Percentiles rank a stretch among this genome's conserved stretches.
These are phyloP conservation scores for Rhodeus uyekii DNA, from an alignment of 2,797 vertebrate species.

Conservation along the genomic window DNA sequence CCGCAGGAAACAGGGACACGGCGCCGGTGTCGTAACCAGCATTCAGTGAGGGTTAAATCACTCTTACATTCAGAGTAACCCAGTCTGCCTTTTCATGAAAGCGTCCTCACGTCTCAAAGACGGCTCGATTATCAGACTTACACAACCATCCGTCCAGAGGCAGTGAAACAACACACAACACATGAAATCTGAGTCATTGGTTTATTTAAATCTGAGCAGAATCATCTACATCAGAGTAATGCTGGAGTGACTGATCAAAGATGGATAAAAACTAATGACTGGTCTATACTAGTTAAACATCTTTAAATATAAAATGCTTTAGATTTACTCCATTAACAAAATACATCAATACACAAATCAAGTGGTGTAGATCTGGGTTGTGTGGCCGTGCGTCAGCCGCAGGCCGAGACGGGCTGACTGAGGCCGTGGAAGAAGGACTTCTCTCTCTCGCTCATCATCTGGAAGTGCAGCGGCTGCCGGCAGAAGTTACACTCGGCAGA, in stretches of 20 bases:
- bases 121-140: too few relatives aligned
- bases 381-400: neutral
- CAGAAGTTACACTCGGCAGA: slow-evolving; percentile 94
- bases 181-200: neutral
- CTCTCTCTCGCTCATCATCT: slow-evolving; percentile 92
- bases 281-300: neutral
- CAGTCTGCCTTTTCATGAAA: too few relatives aligned
- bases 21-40: too few relatives aligned
- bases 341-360: neutral
- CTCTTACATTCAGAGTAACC: too few relatives aligned
- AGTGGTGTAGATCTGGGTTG: neutral
- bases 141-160: too few relatives aligned
- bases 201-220: slow-evolving; percentile 21
- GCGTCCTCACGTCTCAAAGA: too few relatives aligned
- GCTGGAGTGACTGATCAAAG: neutral
- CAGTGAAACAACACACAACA: neutral
- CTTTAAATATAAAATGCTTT: slow-evolving; percentile 3
- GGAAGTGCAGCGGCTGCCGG: slow-evolving; percentile 90
- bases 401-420: too few relatives aligned
- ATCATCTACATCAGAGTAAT: neutral
- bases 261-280: neutral
- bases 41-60: too few relatives aligned
- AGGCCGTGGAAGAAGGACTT: slow-evolving; percentile 91
- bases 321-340: slow-evolving; percentile 17
- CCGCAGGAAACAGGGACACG: too few relatives aligned